These are phyloP conservation scores for Sebastes steindachneri DNA, from an alignment of 2,797 vertebrate genomes.

Conservation along the genomic window DNA sequence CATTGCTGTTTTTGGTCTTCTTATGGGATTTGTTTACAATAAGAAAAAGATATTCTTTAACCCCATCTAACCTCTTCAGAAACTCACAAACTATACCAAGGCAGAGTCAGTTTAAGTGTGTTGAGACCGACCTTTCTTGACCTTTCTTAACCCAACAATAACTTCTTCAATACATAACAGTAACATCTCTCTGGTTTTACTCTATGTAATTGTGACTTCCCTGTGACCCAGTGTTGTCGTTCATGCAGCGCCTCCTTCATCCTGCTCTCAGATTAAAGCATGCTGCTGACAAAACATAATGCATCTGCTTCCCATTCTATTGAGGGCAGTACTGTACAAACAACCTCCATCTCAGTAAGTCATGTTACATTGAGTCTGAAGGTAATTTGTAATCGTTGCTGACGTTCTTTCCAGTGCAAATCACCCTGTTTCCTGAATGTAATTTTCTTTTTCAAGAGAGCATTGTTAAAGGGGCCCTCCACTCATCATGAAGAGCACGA, in stretches of 20 bases:
- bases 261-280: slow-evolving; percentile 6
- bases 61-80: too few species aligned
- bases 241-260: background rate
- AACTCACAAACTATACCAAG: background rate
- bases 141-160: background rate
- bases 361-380: background rate
- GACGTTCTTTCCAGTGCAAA: background rate
- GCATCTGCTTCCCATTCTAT: slow-evolving; percentile 4
- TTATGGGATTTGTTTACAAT: too few species aligned
- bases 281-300: background rate
- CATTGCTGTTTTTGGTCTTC: background rate
- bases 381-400: background rate
- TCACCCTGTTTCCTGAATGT: background rate
- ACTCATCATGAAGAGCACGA: background rate
- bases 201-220: background rate
- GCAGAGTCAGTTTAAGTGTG: background rate
- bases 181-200: background rate
- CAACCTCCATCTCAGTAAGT: background rate
- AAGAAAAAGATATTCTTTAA: too few species aligned
- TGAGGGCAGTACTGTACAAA: background rate
- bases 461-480: background rate
- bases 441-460: background rate
- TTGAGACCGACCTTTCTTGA: background rate
- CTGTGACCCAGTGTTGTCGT: background rate
- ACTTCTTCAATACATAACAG: background rate